phyloP scores from a whole-genome alignment of 2,797 vertebrate genomes.

The Bovichtus diacanthus region DNA sequence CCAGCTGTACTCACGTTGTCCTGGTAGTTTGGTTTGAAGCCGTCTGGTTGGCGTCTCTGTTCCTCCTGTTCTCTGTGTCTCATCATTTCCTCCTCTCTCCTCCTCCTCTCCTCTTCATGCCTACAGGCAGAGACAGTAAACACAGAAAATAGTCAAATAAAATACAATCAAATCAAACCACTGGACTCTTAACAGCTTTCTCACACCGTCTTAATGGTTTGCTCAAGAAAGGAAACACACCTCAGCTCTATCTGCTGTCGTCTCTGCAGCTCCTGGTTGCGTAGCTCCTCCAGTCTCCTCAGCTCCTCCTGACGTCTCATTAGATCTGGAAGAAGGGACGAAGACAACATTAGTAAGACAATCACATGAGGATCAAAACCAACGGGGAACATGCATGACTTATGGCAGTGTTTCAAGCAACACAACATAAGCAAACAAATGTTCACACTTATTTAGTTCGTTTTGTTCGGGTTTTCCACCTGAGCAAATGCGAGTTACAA shows the following conservation, averaged over 20 bases:
- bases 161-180: neutral
- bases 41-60: constrained; percentile 89
- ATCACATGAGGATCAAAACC: neutral
- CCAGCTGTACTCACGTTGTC: constrained; percentile 91
- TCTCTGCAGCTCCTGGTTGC: constrained; percentile 97
- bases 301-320: constrained; percentile 98
- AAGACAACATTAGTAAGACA: neutral
- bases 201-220: neutral
- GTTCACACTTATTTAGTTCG: neutral
- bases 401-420: neutral
- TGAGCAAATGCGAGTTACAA: neutral
- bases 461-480: neutral
- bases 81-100: constrained; percentile 95
- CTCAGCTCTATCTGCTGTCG: constrained; percentile 97
- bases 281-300: constrained; percentile 94
- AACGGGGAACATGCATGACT: neutral
- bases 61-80: constrained; percentile 95
- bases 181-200: neutral
- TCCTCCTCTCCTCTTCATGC: constrained; percentile 95
- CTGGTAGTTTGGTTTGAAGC: constrained; percentile 93
- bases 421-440: no score
- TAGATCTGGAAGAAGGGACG: constrained; percentile 86
- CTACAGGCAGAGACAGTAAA: constrained; percentile 69
- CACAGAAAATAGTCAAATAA: neutral
- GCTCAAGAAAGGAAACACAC: constrained; percentile 71